Evolutionary conservation across 1,140 invertebrate species (phyloP), one percentile per base, ranked within the genome.

Genomic region (Papilio polytes): DNA sequence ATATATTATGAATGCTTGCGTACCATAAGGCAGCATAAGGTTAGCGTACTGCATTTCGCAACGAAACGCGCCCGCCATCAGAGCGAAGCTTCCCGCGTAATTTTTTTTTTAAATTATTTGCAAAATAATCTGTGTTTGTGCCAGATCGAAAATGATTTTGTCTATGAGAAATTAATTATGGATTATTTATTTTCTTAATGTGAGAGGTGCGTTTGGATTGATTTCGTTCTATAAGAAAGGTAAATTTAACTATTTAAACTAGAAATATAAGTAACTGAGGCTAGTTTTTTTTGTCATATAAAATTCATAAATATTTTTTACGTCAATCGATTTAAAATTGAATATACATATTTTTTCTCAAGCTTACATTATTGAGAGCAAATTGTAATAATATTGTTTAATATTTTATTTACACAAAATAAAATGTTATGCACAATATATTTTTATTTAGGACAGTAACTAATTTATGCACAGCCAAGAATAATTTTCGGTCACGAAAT

Each of bases 1-100:
- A 74, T 76, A 74, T n/a, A 51, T 51, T 22, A 51, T 76, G 74
- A 76, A 76, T 76, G 74, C n/a, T 46, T 76, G 74, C 74, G 74
- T 10, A 51, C 74, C 74, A 51, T 76, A 76, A 76, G 74, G 74
- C 74, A 76, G 44, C 44, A 48, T 48, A 76, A 76, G 46, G 74
- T 76, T 51, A 76, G 74, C 74, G 74, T 76, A 76, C 74, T 48
- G 73, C 73, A 76, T 76, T 76, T 76, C 74, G 74, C 74, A 76
- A 76, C 74, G 74, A 76, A 53, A 53, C 74, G 46, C 74, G 74
- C 41, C 74, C 74, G 74, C 41, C 22, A 22, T 48, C 46, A 76
- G 74, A 48, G 74, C 74, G 74, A 51, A 76, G 74, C 74, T 76
- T 76, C 74, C 41, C 74, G 74, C 74, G 74, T 26, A 22, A 12